Evolutionary conservation across 2,797 vertebrate genomes (phyloP).

Genomic region (Rhincodon typus): DNA sequence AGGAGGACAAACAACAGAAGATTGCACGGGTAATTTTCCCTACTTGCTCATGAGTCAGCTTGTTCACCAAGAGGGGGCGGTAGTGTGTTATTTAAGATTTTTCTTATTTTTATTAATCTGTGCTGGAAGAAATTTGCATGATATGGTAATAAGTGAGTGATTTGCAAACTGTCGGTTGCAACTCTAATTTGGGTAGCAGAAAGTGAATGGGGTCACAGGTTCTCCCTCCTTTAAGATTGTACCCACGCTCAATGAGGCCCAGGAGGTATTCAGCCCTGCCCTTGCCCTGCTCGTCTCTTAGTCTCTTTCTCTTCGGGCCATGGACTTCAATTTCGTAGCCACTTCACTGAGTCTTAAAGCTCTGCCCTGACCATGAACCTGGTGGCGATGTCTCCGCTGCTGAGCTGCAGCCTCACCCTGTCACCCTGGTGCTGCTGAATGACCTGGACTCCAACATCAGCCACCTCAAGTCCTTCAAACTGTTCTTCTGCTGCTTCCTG

Average conservation of each 20-base stretch:
- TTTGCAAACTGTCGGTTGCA: too few species aligned
- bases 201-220: too few species aligned
- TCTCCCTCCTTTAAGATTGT: too few species aligned
- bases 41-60: neutral
- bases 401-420: neutral
- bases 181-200: too few species aligned
- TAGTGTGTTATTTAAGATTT: neutral
- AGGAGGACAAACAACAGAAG: conserved; percentile 98
- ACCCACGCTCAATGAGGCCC: too few species aligned
- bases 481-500: neutral
- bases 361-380: too few species aligned
- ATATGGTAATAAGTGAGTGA: neutral
- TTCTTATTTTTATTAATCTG: neutral
- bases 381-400: too few species aligned
- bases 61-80: neutral
- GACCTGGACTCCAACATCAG: neutral
- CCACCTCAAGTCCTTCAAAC: neutral
- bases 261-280: too few species aligned
- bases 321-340: too few species aligned
- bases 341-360: too few species aligned
- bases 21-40: conserved; percentile 73
- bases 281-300: too few species aligned
- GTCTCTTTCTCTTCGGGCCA: too few species aligned
- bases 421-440: neutral
- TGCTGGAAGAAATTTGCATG: neutral